These are phyloP conservation scores for Pteropus rufus DNA, from an alignment of 2,797 vertebrate species.

Conservation along the genomic window DNA sequence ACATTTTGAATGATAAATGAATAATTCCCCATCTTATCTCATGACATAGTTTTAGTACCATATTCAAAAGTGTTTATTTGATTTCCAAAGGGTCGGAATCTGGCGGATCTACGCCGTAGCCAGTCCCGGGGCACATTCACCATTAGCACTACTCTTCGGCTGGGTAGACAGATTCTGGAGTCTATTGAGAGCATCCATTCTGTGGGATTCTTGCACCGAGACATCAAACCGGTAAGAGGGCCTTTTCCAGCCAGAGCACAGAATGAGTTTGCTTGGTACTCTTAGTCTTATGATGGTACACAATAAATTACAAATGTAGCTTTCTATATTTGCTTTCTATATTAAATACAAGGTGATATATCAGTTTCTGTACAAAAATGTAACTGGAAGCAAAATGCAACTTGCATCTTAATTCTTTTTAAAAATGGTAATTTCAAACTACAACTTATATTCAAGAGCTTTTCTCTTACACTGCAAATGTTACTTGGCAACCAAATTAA, in stretches of 20 bases:
- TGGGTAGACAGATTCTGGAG: slow-evolving; percentile 96
- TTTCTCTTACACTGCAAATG: slow-evolving; percentile 10
- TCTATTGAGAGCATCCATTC: slow-evolving; percentile 99
- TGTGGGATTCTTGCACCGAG: slow-evolving; percentile 97
- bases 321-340: slow-evolving; percentile 15
- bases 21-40: background rate
- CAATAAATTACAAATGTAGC: slow-evolving; percentile 3
- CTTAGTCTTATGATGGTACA: background rate
- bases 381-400: slow-evolving; percentile 19
- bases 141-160: slow-evolving; percentile 94
- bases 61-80: slow-evolving; percentile 31
- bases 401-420: slow-evolving; percentile 13
- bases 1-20: background rate
- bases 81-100: slow-evolving; percentile 92
- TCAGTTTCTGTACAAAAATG: slow-evolving; percentile 21
- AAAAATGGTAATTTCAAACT: background rate
- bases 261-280: background rate
- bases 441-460: slow-evolving; percentile 19
- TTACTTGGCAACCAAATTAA: background rate
- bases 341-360: slow-evolving; percentile 15
- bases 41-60: background rate
- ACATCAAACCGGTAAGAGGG: slow-evolving; percentile 95
- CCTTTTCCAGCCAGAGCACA: slow-evolving; percentile 32
- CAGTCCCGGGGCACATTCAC: slow-evolving; percentile 95
- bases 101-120: slow-evolving; percentile 96